Base-by-base conservation (phyloP, 1,140 invertebrate genomes). In the Megalopta genalis region DNA sequence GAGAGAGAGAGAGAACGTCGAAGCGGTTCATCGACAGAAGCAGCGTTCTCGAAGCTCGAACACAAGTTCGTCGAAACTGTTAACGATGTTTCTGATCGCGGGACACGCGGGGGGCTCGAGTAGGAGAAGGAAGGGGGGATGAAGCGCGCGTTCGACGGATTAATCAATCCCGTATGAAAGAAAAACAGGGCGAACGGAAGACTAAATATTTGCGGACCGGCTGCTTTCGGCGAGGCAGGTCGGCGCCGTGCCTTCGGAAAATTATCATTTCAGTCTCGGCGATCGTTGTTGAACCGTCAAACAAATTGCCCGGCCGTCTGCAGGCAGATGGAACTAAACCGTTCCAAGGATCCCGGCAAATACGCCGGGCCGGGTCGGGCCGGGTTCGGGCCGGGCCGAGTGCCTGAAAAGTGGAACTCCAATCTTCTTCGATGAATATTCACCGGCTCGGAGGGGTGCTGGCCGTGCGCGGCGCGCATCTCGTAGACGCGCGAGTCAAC, bases 341-440 rank as follows among this genome's bases (percentile, higher is more conserved):
- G 54, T 32, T 32, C 18, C 70, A 62, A 72, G 25, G 16, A 62
- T 62, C 27, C 70, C 57, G 0, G 57, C n/a, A n/a, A 72, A 72
- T 62, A 62, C 37, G 9, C 54, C 14, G 16, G 42, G n/a, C n/a
- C n/a, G n/a, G n/a, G n/a, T n/a, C 32, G 42, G 42, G 42, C 42
- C 42, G 42, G n/a, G n/a, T n/a, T n/a, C n/a, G n/a, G 1, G 32
- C 32, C 1, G 32, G 1, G 27, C 25, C 25, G 60, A 18, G 16
- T 37, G 23, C 57, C 23, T 39, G 57, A 71, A 71, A 71, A 59
- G 69, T 42, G 37, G 57, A 46, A n/a, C 37, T 71, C 16, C 69
- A 42, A 71, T 71, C 69, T 71, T 27, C 23, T 59, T 21, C 57
- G 57, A 71, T 71, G 57, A 71, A 71, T 71, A 71, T 71, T 71